phyloP scores from a whole-genome alignment of 2,113 vertebrate genomes.

The Hirundichthys speculiger region DNA sequence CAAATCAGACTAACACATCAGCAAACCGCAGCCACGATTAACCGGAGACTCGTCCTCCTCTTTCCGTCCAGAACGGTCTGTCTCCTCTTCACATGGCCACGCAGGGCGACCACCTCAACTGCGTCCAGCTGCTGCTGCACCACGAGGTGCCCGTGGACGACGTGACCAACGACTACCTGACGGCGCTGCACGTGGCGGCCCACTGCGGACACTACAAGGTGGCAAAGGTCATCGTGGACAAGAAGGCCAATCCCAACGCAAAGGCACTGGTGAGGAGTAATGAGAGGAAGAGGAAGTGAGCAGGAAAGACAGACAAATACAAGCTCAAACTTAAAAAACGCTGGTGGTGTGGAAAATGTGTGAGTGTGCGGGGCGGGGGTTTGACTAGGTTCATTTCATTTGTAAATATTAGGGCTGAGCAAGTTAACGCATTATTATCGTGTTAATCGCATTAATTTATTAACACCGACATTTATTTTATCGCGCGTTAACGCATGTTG shows the following conservation, averaged over 20 bases:
- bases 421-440: no score
- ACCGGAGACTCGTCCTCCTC: not conserved
- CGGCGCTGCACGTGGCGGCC: constrained; percentile 94
- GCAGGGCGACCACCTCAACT: constrained; percentile 97
- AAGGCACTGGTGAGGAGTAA: constrained; percentile 90
- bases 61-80: constrained; percentile 84
- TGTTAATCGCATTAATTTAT: no score
- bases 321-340: no score
- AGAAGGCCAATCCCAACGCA: constrained; percentile 98
- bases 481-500: no score
- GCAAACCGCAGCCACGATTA: not conserved
- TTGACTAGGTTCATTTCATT: no score
- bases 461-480: no score
- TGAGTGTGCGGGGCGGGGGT: no score
- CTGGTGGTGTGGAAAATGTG: no score
- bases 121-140: constrained; percentile 95
- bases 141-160: constrained; percentile 97
- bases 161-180: constrained; percentile 98
- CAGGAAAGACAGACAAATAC: no score
- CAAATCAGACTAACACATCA: not conserved
- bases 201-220: constrained; percentile 99
- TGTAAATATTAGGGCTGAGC: no score
- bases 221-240: constrained; percentile 98
- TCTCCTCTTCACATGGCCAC: constrained; percentile 98
- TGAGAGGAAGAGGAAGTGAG: not conserved